A percentile compares a stretch with the other conserved stretches of the same genome.
Conservation (phyloP, 37 sponge, comb jelly and placozoan species). For the Ianthella basta region DNA sequence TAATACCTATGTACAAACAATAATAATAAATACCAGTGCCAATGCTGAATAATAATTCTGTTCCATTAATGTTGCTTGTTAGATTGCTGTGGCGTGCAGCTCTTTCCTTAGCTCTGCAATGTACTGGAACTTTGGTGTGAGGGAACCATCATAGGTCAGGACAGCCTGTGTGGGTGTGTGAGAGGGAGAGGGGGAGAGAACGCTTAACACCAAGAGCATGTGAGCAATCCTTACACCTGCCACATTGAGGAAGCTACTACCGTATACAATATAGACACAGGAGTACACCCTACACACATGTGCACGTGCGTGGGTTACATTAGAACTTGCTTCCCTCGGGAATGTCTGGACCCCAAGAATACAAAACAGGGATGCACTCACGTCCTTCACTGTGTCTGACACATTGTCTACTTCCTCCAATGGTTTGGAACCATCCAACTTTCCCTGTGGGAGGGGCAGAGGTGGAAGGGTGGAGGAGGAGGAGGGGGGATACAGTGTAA, state of each 20-base stretch:
- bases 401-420: constrained; percentile 33
- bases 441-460: constrained; percentile 26
- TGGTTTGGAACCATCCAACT: constrained; percentile 39
- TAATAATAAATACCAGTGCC: background rate
- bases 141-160: constrained; percentile 58
- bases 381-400: constrained; percentile 47
- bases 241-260: no score
- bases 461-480: no score
- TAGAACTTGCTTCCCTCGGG: no score
- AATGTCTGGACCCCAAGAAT: no score
- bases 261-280: no score
- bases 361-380: background rate
- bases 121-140: constrained; percentile 76
- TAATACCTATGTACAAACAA: no score
- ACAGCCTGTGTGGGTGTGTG: constrained; percentile 56
- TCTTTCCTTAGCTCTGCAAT: constrained; percentile 59
- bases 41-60: background rate
- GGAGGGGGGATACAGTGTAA: background rate
- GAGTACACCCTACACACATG: no score
- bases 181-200: background rate
- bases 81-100: background rate
- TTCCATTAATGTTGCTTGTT: background rate
- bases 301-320: no score
- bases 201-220: no score
- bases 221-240: background rate